phyloP scores from a whole-genome alignment of 2,797 vertebrate genomes.

The Thaleichthys pacificus region DNA sequence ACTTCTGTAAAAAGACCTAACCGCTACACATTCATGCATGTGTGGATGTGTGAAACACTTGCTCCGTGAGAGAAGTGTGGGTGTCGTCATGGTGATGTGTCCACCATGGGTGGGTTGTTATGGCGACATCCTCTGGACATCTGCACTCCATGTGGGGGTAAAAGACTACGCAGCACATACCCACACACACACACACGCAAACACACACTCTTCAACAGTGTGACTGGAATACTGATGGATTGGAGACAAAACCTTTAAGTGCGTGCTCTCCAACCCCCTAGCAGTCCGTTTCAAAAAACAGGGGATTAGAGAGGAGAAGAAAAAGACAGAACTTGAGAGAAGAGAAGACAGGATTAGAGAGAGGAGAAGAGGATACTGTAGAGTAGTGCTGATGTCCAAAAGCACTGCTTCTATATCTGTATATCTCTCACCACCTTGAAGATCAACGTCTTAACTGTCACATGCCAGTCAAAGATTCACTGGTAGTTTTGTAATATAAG shows the following conservation, averaged over 20 bases:
- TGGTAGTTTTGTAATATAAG: no score
- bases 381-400: not conserved
- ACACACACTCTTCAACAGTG: not conserved
- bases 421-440: not conserved
- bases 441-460: no score
- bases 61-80: not conserved
- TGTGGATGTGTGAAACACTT: not conserved
- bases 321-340: not conserved
- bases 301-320: not conserved
- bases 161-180: not conserved
- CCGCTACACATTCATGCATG: not conserved
- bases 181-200: constrained; percentile 10
- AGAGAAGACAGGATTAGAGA: not conserved
- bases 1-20: no score
- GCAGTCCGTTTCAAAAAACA: not conserved
- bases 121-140: constrained; percentile 15
- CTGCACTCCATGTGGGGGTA: constrained; percentile 7
- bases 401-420: not conserved
- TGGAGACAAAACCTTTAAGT: constrained; percentile 6
- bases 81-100: constrained; percentile 6
- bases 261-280: not conserved
- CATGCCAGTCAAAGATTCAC: no score
- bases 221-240: not conserved
- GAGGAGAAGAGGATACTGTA: not conserved
- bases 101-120: not conserved